Conservation (phyloP, 2,888 invertebrate genomes). For the Melanchra persicariae region DNA sequence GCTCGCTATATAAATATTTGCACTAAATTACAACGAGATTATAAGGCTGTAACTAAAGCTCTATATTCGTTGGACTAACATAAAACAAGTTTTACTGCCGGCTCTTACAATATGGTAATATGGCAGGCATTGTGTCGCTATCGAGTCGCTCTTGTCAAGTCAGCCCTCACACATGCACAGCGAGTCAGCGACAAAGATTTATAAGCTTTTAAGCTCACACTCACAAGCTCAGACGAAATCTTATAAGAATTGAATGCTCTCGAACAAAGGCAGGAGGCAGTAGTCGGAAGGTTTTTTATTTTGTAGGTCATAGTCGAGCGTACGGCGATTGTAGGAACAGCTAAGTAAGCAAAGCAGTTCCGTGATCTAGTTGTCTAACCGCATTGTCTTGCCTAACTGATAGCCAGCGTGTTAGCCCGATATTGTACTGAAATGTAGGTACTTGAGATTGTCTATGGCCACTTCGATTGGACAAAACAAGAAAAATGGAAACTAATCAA, state of each 20-base stretch:
- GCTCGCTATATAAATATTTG: slow-evolving; percentile 40
- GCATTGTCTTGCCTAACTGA: slow-evolving; percentile 62
- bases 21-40: slow-evolving; percentile 29
- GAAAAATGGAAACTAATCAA: background rate
- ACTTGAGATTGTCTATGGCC: background rate
- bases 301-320: slow-evolving; percentile 82
- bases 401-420: slow-evolving; percentile 26
- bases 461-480: background rate
- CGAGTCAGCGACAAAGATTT: slow-evolving; percentile 78
- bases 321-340: slow-evolving; percentile 68
- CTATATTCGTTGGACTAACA: slow-evolving; percentile 49
- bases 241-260: slow-evolving; percentile 71
- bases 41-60: slow-evolving; percentile 42
- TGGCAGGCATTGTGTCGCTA: slow-evolving; percentile 82
- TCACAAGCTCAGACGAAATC: slow-evolving; percentile 69
- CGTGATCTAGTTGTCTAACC: slow-evolving; percentile 79
- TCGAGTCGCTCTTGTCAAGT: slow-evolving; percentile 76
- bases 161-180: slow-evolving; percentile 73
- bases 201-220: slow-evolving; percentile 85
- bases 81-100: slow-evolving; percentile 65
- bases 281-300: slow-evolving; percentile 80
- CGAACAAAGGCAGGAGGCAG: slow-evolving; percentile 67
- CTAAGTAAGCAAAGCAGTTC: slow-evolving; percentile 76
- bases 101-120: slow-evolving; percentile 76
- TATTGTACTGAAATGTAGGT: slow-evolving; percentile 32